These are phyloP conservation scores for Gobius niger DNA, from an alignment of 2,113 vertebrate species.

Conservation along the genomic window DNA sequence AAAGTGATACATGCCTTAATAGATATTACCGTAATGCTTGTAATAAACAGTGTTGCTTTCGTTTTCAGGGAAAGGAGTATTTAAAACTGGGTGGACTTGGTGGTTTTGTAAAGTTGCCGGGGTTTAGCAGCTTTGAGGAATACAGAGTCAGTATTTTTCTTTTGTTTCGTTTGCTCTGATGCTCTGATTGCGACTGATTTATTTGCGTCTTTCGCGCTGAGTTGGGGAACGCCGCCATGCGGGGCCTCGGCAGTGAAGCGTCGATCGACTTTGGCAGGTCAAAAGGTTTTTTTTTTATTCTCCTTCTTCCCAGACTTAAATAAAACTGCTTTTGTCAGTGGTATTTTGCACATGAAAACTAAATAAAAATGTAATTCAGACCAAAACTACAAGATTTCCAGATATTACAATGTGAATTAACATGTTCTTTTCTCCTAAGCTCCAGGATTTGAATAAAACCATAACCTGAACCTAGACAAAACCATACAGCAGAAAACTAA, in stretches of 20 bases:
- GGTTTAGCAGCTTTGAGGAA: slow-evolving; percentile 25
- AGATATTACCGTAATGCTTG: slow-evolving; percentile 50
- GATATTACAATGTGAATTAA: no score
- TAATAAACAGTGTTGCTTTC: slow-evolving; percentile 49
- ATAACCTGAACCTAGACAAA: no score
- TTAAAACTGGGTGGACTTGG: slow-evolving; percentile 22
- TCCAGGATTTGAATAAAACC: no score
- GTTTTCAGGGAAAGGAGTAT: slow-evolving; percentile 55
- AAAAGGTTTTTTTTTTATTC: slow-evolving; percentile 15
- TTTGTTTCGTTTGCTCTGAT: slow-evolving; percentile 21
- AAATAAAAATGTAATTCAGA: no score
- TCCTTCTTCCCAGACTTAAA: background rate
- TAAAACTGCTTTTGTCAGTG: no score
- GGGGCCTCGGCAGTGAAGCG: slow-evolving; percentile 66
- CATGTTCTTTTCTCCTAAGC: no score
- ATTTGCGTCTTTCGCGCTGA: slow-evolving; percentile 59
- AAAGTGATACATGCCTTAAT: slow-evolving; percentile 64
- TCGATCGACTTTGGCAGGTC: slow-evolving; percentile 35
- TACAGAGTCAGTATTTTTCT: slow-evolving; percentile 49
- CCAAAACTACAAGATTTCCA: no score
- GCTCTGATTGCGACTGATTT: background rate
- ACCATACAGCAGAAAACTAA: slow-evolving; percentile 1
- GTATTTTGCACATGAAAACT: no score
- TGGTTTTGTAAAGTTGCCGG: slow-evolving; percentile 36
- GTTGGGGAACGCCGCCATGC: slow-evolving; percentile 50